phyloP scores from a whole-genome alignment of 2,888 invertebrate genomes.

The Lottia gigantea region DNA sequence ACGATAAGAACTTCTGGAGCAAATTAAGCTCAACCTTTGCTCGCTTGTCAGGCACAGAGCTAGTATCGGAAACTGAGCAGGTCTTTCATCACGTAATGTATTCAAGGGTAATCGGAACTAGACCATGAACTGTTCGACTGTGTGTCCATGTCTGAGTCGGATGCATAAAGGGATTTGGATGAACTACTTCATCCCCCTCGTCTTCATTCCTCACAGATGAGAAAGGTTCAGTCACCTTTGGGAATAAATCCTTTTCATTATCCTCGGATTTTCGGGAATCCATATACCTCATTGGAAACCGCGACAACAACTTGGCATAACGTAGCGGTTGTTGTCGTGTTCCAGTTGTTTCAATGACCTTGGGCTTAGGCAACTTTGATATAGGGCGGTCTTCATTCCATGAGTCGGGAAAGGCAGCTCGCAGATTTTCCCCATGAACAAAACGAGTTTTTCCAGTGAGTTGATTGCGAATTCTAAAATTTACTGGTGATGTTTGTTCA shows the following conservation, averaged over 20 bases:
- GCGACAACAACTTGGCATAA: not conserved
- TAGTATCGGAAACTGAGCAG: too few species aligned
- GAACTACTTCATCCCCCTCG: too few species aligned
- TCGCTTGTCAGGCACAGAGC: too few species aligned
- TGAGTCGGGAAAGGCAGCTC: constrained; percentile 6
- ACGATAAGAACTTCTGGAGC: too few species aligned
- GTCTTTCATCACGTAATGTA: too few species aligned
- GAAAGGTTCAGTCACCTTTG: too few species aligned
- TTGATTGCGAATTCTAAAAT: constrained; percentile 13
- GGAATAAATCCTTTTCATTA: not conserved
- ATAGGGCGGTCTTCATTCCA: constrained; percentile 1
- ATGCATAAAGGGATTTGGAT: too few species aligned
- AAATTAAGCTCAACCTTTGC: too few species aligned
- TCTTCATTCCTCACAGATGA: too few species aligned
- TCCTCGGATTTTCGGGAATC: not conserved
- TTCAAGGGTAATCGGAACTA: too few species aligned
- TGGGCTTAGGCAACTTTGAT: not conserved
- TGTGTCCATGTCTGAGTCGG: too few species aligned
- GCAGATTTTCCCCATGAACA: constrained; percentile 12
- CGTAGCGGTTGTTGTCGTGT: constrained; percentile 5
- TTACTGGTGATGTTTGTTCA: constrained; percentile 7
- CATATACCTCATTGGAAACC: not conserved
- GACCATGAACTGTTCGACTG: too few species aligned
- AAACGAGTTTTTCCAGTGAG: constrained; percentile 9
- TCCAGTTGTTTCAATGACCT: not conserved